Evolutionary conservation across 2,797 vertebrate genomes (phyloP).

Genomic region (Erethizon dorsatum): DNA sequence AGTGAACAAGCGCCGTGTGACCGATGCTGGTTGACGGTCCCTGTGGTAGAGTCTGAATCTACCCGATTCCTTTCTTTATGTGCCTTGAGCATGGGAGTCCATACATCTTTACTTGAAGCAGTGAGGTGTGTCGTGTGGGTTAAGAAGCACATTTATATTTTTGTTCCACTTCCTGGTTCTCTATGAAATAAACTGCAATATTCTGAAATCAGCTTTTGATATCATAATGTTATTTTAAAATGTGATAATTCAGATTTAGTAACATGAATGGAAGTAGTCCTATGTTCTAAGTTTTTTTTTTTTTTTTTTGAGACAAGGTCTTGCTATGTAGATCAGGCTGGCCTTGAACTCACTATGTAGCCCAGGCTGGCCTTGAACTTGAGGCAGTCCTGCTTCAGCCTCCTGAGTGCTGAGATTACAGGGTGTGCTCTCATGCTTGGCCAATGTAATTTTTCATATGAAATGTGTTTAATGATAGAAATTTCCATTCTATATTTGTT

Average conservation of each 20-base stretch:
- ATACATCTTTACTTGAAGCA: too few relatives aligned
- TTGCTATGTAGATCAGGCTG: neutral
- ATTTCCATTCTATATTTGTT: neutral
- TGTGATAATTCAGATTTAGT: conserved; percentile 1
- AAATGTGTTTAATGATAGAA: neutral
- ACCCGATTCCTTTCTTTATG: neutral
- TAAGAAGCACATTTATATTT: neutral
- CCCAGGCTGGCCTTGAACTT: neutral
- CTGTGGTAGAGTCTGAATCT: neutral
- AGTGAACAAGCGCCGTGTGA: neutral
- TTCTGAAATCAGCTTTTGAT: conserved; percentile 6
- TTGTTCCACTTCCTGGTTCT: neutral
- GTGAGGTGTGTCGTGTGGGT: neutral
- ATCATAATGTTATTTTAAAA: neutral
- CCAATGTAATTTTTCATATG: neutral
- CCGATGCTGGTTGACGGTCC: neutral
- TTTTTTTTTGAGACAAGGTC: neutral
- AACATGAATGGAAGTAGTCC: neutral
- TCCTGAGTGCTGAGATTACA: neutral
- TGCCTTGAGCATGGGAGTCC: neutral
- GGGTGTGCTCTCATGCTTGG: accelerated
- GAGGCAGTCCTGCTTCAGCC: neutral
- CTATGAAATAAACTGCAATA: neutral
- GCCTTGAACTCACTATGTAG: neutral
- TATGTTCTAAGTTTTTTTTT: neutral